phyloP scores from a whole-genome alignment of 2,113 vertebrate genomes.

The Tricholaema leucomelas region DNA sequence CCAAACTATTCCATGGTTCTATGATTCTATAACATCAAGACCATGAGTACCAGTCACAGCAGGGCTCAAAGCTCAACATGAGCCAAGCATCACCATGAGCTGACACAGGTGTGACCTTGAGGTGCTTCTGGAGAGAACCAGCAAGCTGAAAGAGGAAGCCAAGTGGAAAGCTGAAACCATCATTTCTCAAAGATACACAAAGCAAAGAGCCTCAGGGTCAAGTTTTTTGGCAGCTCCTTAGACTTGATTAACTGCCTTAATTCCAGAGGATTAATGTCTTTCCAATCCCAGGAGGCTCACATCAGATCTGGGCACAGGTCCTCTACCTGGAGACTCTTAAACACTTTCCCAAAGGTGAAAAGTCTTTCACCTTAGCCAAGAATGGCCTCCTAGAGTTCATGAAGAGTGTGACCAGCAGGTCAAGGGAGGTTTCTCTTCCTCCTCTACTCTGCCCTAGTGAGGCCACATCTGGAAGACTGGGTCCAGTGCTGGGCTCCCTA shows the following conservation, averaged over 20 bases:
- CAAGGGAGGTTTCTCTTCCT: no score
- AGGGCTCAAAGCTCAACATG: not conserved
- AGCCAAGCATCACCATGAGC: conserved; percentile 10
- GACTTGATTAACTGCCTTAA: conserved; percentile 78
- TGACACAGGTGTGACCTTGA: conserved; percentile 68
- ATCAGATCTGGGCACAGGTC: not conserved
- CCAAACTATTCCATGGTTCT: no score
- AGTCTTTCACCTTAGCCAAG: no score
- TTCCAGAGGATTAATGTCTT: conserved; percentile 76
- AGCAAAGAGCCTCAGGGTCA: conserved; percentile 66
- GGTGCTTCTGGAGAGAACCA: conserved; percentile 56
- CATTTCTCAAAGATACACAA: conserved; percentile 69
- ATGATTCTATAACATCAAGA: not conserved
- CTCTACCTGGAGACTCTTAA: not conserved
- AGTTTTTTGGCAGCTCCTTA: conserved; percentile 62
- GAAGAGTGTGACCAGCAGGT: no score
- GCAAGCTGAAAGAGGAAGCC: conserved; percentile 51
- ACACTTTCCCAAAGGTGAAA: not conserved
- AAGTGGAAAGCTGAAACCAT: conserved; percentile 65
- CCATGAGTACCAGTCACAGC: not conserved
- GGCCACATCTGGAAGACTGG: no score
- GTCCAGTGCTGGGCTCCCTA: no score
- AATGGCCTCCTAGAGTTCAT: no score
- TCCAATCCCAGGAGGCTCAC: not conserved
- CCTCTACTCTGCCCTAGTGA: no score